These are phyloP conservation scores for Eulithis testata DNA, from an alignment of 2,888 invertebrate species.

Conservation along the genomic window DNA sequence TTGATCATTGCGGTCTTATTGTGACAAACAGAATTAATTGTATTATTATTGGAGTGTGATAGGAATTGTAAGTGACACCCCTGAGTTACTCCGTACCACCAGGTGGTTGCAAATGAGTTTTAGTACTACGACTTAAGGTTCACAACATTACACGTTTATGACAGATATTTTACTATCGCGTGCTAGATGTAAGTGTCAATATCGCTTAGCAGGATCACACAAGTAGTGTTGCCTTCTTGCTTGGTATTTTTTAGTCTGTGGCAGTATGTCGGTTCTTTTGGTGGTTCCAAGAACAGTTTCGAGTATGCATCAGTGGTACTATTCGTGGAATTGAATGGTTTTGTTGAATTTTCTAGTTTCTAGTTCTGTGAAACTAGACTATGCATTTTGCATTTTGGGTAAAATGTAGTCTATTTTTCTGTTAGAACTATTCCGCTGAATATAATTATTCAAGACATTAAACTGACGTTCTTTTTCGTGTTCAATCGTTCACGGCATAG, in stretches of 20 bases:
- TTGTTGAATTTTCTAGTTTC: constrained; percentile 24
- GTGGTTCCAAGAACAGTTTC: constrained; percentile 44
- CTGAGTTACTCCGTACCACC: background rate
- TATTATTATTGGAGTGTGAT: constrained; percentile 74
- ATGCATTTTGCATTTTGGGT: constrained; percentile 15
- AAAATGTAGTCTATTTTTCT: too few species aligned
- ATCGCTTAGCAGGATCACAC: constrained; percentile 39
- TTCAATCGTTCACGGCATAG: too few species aligned
- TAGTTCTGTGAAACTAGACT: constrained; percentile 29
- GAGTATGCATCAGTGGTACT: constrained; percentile 26
- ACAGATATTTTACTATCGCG: background rate
- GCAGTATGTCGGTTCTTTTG: constrained; percentile 37
- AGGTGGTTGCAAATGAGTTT: constrained; percentile 1
- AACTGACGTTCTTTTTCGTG: too few species aligned
- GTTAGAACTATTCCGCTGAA: too few species aligned
- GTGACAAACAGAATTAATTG: constrained; percentile 78
- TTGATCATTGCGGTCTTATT: constrained; percentile 46
- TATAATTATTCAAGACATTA: too few species aligned
- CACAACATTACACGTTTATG: background rate
- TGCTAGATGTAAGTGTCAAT: constrained; percentile 39
- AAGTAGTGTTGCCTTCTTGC: constrained; percentile 5
- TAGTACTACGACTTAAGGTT: background rate
- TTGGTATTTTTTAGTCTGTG: constrained; percentile 8
- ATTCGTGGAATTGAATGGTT: constrained; percentile 22
- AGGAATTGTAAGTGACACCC: constrained; percentile 52